A percentile compares a stretch with the other conserved stretches of the same genome.
Conservation (phyloP, 2,113 vertebrate genomes). For the Mesitornis unicolor region DNA sequence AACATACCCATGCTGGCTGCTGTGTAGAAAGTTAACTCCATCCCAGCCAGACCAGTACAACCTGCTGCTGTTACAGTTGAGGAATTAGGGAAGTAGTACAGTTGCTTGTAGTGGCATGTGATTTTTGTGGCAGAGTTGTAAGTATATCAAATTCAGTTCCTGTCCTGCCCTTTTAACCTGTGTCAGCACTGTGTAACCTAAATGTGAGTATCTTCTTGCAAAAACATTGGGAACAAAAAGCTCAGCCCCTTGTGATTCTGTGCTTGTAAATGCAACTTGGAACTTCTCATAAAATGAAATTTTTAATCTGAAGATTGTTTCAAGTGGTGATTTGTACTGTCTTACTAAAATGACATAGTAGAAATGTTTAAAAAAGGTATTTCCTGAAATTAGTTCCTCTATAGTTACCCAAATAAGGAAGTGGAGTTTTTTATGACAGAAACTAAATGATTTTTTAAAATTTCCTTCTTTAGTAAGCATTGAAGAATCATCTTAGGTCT, state of each 20-base stretch:
- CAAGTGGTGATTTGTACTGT: neutral
- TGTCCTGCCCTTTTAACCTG: neutral
- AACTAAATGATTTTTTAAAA: neutral
- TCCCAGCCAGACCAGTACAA: neutral
- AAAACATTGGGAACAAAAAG: neutral
- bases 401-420: neutral
- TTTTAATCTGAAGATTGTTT: neutral
- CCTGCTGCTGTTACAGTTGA: neutral
- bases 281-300: neutral
- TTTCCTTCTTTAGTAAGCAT: neutral
- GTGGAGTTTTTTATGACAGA: neutral
- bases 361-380: neutral
- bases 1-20: neutral
- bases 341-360: neutral
- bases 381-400: neutral
- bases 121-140: neutral
- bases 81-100: neutral
- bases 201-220: neutral
- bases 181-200: neutral
- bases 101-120: neutral
- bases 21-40: neutral
- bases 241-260: neutral
- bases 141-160: neutral
- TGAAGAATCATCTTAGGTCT: neutral
- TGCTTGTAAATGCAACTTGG: neutral